Evolutionary conservation across 1,140 invertebrate species (phyloP), one percentile per base, ranked within the genome.

Genomic region (Drosophila mauritiana): DNA sequence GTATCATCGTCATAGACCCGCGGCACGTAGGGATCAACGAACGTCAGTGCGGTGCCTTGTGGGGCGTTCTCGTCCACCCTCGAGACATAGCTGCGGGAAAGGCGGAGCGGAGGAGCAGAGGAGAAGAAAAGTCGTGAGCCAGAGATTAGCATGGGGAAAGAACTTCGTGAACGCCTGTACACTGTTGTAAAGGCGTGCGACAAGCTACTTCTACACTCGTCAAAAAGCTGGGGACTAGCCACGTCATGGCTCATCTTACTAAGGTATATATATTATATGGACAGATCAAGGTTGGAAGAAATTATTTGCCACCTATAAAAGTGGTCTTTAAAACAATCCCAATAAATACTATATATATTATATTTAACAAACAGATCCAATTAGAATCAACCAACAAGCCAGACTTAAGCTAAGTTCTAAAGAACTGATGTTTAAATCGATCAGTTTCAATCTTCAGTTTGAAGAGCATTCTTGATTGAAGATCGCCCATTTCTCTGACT

Each of bases 1-100:
- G 95, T 95, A 85, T 96, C 95, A 75, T 96, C 95, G 78, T 96
- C 96, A 58, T 94, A 95, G 11, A 97, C 95, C 93, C 94, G 94
- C 2, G 95, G 94, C 36, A 94, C 93, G 90, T 95, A 96, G 15
- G 94, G 95, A 78, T 96, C 95, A 52, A 92, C 92, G 84, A 97
- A 96, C 72, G 94, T 93, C 17, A 97, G 92, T 1, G 95, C 93
- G 8, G 96, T 96, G 15, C 96, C 97, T 91, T 95, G 94, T n/a
- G 95, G 95, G 55, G 96, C 95, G 92, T 98, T 97, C 92, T 98
- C 97, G 75, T 97, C 95, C 52, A 98, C 93, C 83, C 95, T 94
- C 4, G 95, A 94, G 40, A 95, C 93, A 76, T 96, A 97, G 78
- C 96, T 96, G 79, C 45, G 93, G 49, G 63, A 17, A 5, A 15